Percentiles rank a stretch among this genome's conserved stretches.
phyloP scores from a whole-genome alignment of 2,888 invertebrate genomes.

The Beris morrisii region DNA sequence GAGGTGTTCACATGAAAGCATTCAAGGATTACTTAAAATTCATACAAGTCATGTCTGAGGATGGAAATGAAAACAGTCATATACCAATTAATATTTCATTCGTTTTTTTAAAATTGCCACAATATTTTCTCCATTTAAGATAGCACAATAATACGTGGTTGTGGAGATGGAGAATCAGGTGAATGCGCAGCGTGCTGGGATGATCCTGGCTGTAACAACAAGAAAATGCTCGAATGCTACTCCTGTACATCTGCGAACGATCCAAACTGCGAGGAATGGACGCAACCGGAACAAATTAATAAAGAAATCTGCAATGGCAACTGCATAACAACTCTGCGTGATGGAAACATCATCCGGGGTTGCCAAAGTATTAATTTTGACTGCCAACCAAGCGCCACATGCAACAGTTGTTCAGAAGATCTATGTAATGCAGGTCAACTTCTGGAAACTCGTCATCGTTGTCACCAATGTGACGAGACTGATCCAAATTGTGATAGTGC shows the following conservation, averaged over 20 bases:
- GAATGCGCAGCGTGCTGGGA: slow-evolving; percentile 12
- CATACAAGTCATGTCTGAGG: too few relatives aligned
- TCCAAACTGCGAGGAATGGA: slow-evolving; percentile 31
- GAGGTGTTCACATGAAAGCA: too few relatives aligned
- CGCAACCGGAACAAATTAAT: background rate
- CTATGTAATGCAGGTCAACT: slow-evolving; percentile 44
- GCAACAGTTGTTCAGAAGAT: slow-evolving; percentile 7
- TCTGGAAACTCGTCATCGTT: slow-evolving; percentile 42
- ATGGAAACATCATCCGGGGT: slow-evolving; percentile 16
- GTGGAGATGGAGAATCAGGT: slow-evolving; percentile 1
- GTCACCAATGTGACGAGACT: slow-evolving; percentile 42
- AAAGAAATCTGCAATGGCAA: slow-evolving; percentile 19
- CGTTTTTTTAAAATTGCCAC: too few relatives aligned
- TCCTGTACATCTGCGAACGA: slow-evolving; percentile 27
- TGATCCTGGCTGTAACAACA: slow-evolving; percentile 18
- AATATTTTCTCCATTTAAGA: slow-evolving; percentile 1
- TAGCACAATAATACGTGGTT: slow-evolving; percentile 9
- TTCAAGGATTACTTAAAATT: too few relatives aligned
- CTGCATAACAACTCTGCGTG: slow-evolving; percentile 18
- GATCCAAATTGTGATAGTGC: slow-evolving; percentile 15
- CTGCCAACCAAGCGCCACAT: slow-evolving; percentile 41
- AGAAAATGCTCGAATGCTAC: slow-evolving; percentile 40
- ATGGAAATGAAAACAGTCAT: too few relatives aligned
- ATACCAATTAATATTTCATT: too few relatives aligned
- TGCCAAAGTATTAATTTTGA: slow-evolving; percentile 17